Base-by-base conservation (phyloP, 2,113 vertebrate species). In the Zosterops pallidus region DNA sequence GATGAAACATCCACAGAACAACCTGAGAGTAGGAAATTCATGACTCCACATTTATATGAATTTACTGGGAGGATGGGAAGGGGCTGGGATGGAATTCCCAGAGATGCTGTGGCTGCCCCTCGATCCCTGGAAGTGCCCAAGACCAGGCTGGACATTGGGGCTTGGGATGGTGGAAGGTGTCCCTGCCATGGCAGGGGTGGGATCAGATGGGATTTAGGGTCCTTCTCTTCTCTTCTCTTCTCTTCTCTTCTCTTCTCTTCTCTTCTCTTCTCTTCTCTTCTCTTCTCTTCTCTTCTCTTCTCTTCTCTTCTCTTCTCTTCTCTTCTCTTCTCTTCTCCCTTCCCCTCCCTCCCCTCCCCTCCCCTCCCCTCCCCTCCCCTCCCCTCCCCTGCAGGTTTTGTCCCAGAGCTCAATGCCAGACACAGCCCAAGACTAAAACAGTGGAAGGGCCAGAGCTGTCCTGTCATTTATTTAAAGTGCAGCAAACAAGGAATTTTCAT, bases 21-120 rank as follows among this genome's bases (percentile, higher is more conserved):
- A 7, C 12, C 14, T 28, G 14, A 47, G 9, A 42, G 4, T 2
- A 16, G 10, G 31, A 59, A 89, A 39, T 4, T 12, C 3, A 7
- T 0, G 5, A 20, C 14, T 20, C 5, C 33, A 1, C 22, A 11
- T 47, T 25, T 10, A 9, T 1, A 25, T 9, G 7, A 22, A 18
- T 31, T 71, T 21, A 5, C 2, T 44, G 35, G 0, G 31, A 72
- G 67, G 16, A 6, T 22, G 76, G 17, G 12, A 0, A 88, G 42
- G 31, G 6, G 6, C 13, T 71, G 55, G 63, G 6, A 31, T 2
- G 20, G n/a, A 2, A 2, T 5, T 24, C n/a, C 49, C 75, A 56
- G 75, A 25, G 65, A 0, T 56, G 24, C 41, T 79, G 49, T 1
- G 65, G 57, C n/a, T 80, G 41, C 7, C 5, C 56, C 75, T 76